A percentile compares a stretch with the other conserved stretches of the same genome.
Conservation (phyloP, 2,888 invertebrate species). For the Acleris laterana region DNA sequence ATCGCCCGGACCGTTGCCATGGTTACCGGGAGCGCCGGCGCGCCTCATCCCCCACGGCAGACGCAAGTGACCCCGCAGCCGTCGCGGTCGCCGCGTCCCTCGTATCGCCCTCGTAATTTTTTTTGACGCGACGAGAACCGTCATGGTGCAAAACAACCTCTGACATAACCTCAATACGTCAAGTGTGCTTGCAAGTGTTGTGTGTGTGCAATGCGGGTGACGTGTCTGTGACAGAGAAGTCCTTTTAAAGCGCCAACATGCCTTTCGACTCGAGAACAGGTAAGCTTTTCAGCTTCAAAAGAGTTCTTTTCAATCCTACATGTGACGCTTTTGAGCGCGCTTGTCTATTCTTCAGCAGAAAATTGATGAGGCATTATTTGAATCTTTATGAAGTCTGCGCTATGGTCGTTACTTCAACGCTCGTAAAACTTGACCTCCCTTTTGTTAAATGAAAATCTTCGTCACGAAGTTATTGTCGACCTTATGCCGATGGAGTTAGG, state of each 20-base stretch:
- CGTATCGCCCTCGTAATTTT: conserved; percentile 54
- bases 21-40: conserved; percentile 75
- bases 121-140: conserved; percentile 65
- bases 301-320: conserved; percentile 29
- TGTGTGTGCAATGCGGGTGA: conserved; percentile 65
- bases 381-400: conserved; percentile 27
- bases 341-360: not conserved
- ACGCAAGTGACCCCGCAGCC: conserved; percentile 66
- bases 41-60: conserved; percentile 74
- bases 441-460: conserved; percentile 29
- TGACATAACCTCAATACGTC: conserved; percentile 48
- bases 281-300: conserved; percentile 58
- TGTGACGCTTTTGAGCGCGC: conserved; percentile 21
- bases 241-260: conserved; percentile 75
- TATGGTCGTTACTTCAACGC: conserved; percentile 30
- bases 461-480: conserved; percentile 17
- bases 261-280: conserved; percentile 81
- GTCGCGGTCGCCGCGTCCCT: conserved; percentile 68
- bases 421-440: conserved; percentile 34
- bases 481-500: conserved; percentile 9
- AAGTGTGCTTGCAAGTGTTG: conserved; percentile 48
- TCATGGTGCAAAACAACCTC: conserved; percentile 58
- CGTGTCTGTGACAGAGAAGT: conserved; percentile 69
- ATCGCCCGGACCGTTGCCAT: conserved; percentile 78
- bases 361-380: conserved; percentile 21